Evolutionary conservation across 2,797 vertebrate genomes (phyloP).

Genomic region (Falco biarmicus): DNA sequence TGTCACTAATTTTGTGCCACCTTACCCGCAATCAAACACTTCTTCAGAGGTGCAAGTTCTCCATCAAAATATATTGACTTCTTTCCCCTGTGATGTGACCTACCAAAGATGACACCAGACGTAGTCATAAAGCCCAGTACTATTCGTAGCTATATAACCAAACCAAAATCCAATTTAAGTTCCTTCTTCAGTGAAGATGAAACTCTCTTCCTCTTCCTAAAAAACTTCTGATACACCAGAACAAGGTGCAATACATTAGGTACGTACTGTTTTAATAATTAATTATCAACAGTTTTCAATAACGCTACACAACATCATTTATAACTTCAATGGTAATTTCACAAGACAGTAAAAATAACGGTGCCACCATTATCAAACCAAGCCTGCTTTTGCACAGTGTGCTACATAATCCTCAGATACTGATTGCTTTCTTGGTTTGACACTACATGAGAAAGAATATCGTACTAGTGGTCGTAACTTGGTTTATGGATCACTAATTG

Average conservation of each 20-base stretch:
- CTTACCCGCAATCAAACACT: not conserved
- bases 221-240: not conserved
- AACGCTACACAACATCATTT: not conserved
- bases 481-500: not conserved
- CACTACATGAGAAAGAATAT: not conserved
- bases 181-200: not conserved
- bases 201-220: not conserved
- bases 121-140: not conserved
- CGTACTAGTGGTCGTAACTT: not conserved
- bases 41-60: not conserved
- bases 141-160: not conserved
- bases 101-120: not conserved
- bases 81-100: not conserved
- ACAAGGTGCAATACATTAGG: not conserved
- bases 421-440: not conserved
- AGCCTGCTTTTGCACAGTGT: not conserved
- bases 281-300: not conserved
- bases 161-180: not conserved
- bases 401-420: not conserved
- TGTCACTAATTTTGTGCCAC: not conserved
- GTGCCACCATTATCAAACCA: not conserved
- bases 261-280: not conserved
- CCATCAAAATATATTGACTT: not conserved
- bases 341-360: not conserved
- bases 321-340: not conserved